phyloP scores from a whole-genome alignment of 2,797 vertebrate genomes.

The Pseudochaenichthys georgianus region DNA sequence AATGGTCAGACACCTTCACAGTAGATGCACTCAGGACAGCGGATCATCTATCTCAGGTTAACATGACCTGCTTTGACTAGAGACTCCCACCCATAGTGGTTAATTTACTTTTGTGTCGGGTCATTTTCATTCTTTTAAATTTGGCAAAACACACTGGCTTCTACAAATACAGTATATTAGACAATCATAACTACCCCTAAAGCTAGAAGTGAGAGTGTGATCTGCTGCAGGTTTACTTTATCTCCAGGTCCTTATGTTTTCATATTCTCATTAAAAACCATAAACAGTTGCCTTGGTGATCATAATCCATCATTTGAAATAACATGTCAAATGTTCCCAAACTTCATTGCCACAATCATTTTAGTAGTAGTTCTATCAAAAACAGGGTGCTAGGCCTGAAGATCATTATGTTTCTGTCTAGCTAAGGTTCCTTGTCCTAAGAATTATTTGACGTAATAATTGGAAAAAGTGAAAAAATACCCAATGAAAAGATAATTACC shows the following conservation, averaged over 20 bases:
- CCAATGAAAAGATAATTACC: constrained; percentile 10
- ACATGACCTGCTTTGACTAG: constrained; percentile 50
- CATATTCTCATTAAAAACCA: constrained; percentile 31
- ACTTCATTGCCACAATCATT: constrained; percentile 12
- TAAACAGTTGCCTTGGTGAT: constrained; percentile 2
- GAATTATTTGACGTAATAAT: background rate
- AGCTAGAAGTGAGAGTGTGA: constrained; percentile 3
- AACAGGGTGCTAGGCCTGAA: background rate
- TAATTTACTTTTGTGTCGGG: constrained; percentile 45
- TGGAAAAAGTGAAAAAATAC: background rate
- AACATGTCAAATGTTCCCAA: constrained; percentile 13
- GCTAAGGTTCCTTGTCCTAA: background rate
- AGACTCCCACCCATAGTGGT: constrained; percentile 39
- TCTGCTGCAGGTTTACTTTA: constrained; percentile 4
- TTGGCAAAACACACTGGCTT: background rate
- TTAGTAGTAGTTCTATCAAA: constrained; percentile 5
- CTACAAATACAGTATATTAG: background rate
- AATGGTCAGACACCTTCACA: constrained; percentile 65
- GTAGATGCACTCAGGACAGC: constrained; percentile 62
- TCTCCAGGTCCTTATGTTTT: background rate
- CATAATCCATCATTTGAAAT: constrained; percentile 46
- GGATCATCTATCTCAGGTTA: constrained; percentile 55
- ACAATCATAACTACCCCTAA: background rate
- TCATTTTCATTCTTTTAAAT: background rate
- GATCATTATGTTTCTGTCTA: constrained; percentile 1